phyloP scores from a whole-genome alignment of 2,113 vertebrate genomes.

The Sander vitreus region DNA sequence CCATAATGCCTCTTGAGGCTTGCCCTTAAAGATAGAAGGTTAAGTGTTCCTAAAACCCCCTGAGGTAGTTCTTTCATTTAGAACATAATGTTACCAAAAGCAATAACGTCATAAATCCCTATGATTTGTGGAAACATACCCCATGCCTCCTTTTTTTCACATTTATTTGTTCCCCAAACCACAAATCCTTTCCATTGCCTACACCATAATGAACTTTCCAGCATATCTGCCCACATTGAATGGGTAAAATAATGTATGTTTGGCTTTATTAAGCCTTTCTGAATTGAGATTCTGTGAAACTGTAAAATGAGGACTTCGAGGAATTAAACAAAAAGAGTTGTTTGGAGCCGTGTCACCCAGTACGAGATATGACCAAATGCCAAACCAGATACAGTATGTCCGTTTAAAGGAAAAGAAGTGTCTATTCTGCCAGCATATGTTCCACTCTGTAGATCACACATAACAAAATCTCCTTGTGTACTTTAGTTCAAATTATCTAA shows the following conservation, averaged over 20 bases:
- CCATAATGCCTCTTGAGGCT: slow-evolving; percentile 12
- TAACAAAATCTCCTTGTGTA: slow-evolving; percentile 52
- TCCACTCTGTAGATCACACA: slow-evolving; percentile 39
- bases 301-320: slow-evolving; percentile 37
- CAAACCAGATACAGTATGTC: slow-evolving; percentile 45
- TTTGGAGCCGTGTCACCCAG: background rate
- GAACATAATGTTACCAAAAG: slow-evolving; percentile 49
- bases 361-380: slow-evolving; percentile 35
- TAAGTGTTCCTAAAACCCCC: slow-evolving; percentile 46
- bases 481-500: slow-evolving; percentile 18
- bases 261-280: slow-evolving; percentile 30
- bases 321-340: background rate
- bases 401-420: slow-evolving; percentile 2
- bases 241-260: slow-evolving; percentile 35
- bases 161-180: slow-evolving; percentile 42
- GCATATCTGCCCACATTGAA: slow-evolving; percentile 29
- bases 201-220: slow-evolving; percentile 57
- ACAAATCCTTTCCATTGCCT: slow-evolving; percentile 32
- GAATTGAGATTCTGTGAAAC: slow-evolving; percentile 43
- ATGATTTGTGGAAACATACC: slow-evolving; percentile 33
- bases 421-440: slow-evolving; percentile 41
- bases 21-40: slow-evolving; percentile 14
- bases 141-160: slow-evolving; percentile 4
- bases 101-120: slow-evolving; percentile 44
- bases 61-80: slow-evolving; percentile 29